These are phyloP conservation scores for Drosophila monieri DNA, from an alignment of 2,888 invertebrate genomes.

Conservation along the genomic window DNA sequence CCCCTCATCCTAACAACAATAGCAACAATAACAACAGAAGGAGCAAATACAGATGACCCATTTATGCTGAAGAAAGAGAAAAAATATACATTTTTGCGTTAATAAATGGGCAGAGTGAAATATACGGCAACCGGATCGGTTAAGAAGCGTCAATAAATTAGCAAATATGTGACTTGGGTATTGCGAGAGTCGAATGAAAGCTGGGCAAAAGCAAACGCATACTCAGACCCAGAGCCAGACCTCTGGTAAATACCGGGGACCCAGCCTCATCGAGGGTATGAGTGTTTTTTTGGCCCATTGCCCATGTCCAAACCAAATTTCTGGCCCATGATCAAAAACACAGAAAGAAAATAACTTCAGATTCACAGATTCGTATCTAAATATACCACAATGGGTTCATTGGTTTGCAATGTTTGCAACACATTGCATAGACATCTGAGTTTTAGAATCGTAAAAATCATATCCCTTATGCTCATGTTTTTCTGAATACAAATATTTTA, in stretches of 20 bases:
- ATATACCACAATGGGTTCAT: too few species aligned
- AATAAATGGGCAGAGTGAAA: constrained; percentile 51
- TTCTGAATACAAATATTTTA: too few species aligned
- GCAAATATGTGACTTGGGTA: constrained; percentile 62
- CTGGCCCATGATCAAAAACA: not conserved
- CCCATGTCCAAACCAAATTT: constrained; percentile 3
- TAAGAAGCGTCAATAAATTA: constrained; percentile 71
- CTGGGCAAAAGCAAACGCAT: constrained; percentile 17
- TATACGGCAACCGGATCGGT: constrained; percentile 67
- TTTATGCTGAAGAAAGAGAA: constrained; percentile 39
- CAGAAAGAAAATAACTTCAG: not conserved
- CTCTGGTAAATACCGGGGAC: constrained; percentile 37
- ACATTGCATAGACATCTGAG: too few species aligned
- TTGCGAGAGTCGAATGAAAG: constrained; percentile 71
- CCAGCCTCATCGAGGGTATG: constrained; percentile 58
- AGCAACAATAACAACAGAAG: constrained; percentile 10
- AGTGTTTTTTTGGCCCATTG: constrained; percentile 34
- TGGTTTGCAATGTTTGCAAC: too few species aligned
- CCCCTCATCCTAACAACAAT: constrained; percentile 17
- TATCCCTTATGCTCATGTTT: too few species aligned
- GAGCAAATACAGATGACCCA: constrained; percentile 68
- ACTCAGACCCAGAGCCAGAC: constrained; percentile 36
- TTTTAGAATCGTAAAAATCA: too few species aligned
- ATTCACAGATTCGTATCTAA: not conserved
- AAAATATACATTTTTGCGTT: constrained; percentile 36